Percentiles rank a stretch among this genome's conserved stretches.
Conservation (phyloP, 2,888 invertebrate species). For the Caenorhabditis auriculariae region DNA sequence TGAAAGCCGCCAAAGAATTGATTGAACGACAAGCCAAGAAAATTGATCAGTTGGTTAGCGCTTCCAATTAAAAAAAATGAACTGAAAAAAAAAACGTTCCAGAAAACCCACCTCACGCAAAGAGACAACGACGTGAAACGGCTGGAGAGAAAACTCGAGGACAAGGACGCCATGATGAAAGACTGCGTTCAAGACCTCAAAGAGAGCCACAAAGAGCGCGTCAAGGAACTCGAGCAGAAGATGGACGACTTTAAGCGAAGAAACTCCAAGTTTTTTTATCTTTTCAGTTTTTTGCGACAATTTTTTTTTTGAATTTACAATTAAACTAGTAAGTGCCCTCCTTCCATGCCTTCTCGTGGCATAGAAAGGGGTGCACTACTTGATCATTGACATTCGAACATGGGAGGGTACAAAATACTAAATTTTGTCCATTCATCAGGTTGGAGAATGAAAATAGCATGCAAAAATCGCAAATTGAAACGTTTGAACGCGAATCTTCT, state of each 20-base stretch:
- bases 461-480: constrained; percentile 40
- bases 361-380: no score
- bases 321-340: no score
- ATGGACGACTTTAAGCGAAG: constrained; percentile 39
- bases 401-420: no score
- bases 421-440: no score
- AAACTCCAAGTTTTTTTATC: constrained; percentile 42
- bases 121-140: constrained; percentile 43
- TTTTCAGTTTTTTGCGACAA: no score
- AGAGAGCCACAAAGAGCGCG: constrained; percentile 46
- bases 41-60: constrained; percentile 40
- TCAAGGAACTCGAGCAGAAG: constrained; percentile 51
- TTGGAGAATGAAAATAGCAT: constrained; percentile 50
- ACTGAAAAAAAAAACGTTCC: constrained; percentile 13
- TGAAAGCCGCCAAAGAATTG: constrained; percentile 27
- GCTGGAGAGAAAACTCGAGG: constrained; percentile 55
- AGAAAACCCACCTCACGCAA: constrained; percentile 55
- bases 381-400: no score
- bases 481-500: constrained; percentile 50
- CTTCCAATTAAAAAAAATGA: neutral
- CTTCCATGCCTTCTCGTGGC: no score
- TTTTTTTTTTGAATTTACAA: no score
- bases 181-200: constrained; percentile 57
- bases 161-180: constrained; percentile 58
- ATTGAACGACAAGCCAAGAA: constrained; percentile 41